Evolutionary conservation across 1,140 invertebrate genomes (phyloP).

Genomic region (Psilanteris sp.): DNA sequence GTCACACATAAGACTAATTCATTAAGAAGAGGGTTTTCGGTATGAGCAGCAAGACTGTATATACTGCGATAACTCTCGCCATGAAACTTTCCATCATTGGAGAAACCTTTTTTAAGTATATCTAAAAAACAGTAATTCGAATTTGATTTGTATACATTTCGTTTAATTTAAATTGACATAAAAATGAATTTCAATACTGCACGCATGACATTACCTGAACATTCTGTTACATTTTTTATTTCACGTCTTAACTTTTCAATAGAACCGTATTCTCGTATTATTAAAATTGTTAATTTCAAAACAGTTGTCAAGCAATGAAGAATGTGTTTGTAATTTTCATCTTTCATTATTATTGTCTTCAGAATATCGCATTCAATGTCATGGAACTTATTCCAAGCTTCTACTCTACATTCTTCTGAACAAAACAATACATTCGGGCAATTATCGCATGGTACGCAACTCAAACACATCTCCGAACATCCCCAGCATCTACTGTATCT

Average conservation of each 20-base stretch:
- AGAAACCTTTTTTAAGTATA: slow-evolving; percentile 70
- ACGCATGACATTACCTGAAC: not conserved
- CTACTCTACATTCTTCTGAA: slow-evolving; percentile 82
- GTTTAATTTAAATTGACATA: too few relatives aligned
- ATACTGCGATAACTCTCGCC: slow-evolving; percentile 80
- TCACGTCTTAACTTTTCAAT: not conserved
- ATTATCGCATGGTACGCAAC: slow-evolving; percentile 82
- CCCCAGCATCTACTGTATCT: slow-evolving; percentile 84
- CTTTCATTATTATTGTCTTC: not conserved
- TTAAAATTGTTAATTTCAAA: not conserved
- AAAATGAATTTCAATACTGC: too few relatives aligned
- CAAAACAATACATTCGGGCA: slow-evolving; percentile 86
- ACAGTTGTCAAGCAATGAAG: not conserved
- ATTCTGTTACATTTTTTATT: not conserved
- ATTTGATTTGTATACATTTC: too few relatives aligned
- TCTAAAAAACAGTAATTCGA: slow-evolving; percentile 45
- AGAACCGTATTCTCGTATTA: not conserved
- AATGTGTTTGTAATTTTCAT: too few relatives aligned
- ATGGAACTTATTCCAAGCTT: slow-evolving; percentile 84
- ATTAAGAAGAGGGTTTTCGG: too few relatives aligned
- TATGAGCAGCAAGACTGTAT: too few relatives aligned
- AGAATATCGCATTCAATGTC: slow-evolving; percentile 83
- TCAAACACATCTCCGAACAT: slow-evolving; percentile 82
- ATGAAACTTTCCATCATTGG: slow-evolving; percentile 74
- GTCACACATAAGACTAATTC: too few relatives aligned